Evolutionary conservation across 2,113 vertebrate genomes (phyloP).

Genomic region (Siphamia tubifer): DNA sequence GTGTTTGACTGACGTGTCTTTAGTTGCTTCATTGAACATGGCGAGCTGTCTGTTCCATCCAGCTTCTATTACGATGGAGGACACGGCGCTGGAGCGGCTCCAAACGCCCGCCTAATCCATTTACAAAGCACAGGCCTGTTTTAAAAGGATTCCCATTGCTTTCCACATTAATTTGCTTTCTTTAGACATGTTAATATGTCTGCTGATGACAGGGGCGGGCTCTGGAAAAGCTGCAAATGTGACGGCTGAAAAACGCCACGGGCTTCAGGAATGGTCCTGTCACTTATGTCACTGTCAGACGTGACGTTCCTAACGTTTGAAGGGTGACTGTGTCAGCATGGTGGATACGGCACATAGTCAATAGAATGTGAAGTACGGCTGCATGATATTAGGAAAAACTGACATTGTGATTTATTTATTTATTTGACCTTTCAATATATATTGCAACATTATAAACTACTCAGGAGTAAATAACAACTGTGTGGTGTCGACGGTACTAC

Average conservation of each 20-base stretch:
- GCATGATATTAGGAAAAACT: no score
- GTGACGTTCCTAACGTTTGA: no score
- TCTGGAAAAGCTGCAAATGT: background rate
- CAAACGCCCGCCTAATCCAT: constrained; percentile 16
- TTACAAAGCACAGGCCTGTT: constrained; percentile 11
- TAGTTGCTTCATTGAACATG: constrained; percentile 6
- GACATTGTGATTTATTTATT: no score
- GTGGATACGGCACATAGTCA: no score
- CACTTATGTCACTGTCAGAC: background rate
- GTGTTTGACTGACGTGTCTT: constrained; percentile 8
- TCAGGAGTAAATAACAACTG: no score
- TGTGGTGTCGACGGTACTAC: no score
- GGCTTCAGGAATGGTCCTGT: background rate
- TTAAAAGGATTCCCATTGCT: constrained; percentile 13
- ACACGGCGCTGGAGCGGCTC: constrained; percentile 3
- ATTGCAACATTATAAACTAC: no score
- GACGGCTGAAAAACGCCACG: background rate
- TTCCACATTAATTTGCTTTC: background rate
- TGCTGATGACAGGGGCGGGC: background rate
- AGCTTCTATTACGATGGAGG: constrained; percentile 13
- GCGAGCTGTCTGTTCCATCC: constrained; percentile 25
- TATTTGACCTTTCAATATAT: no score
- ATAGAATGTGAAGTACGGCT: no score
- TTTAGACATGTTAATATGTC: background rate
- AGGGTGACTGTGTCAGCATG: background rate